Evolutionary conservation across 1,140 invertebrate genomes (phyloP).

Genomic region (Achroia grisella): DNA sequence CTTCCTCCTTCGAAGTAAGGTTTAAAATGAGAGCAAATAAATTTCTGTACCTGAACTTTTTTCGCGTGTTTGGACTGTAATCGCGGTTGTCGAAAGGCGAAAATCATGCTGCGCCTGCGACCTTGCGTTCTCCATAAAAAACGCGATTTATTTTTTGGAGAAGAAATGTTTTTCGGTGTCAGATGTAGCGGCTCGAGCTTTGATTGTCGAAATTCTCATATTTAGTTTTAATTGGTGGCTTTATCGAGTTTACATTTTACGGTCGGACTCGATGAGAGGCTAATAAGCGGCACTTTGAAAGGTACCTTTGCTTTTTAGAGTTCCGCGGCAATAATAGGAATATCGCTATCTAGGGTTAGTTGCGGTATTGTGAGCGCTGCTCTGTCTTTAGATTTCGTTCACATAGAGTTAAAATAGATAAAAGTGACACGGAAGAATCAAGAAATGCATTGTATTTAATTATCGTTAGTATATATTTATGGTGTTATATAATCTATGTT

Average conservation of each 20-base stretch:
- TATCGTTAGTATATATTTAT: no score
- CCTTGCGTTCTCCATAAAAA: slow-evolving; percentile 60
- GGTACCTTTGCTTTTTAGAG: slow-evolving; percentile 65
- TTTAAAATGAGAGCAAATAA: slow-evolving; percentile 27
- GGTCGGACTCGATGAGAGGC: slow-evolving; percentile 71
- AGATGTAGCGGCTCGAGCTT: slow-evolving; percentile 68
- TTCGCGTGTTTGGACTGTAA: slow-evolving; percentile 17
- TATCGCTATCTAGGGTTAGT: slow-evolving; percentile 16
- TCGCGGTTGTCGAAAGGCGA: slow-evolving; percentile 54
- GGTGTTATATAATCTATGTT: no score
- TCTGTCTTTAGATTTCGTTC: no score
- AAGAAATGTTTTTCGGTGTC: slow-evolving; percentile 63
- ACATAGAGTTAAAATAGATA: no score
- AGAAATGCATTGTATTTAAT: no score
- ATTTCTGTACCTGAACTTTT: slow-evolving; percentile 14
- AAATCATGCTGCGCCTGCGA: slow-evolving; percentile 61
- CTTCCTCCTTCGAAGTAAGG: slow-evolving; percentile 28
- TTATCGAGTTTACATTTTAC: slow-evolving; percentile 74
- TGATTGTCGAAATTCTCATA: slow-evolving; percentile 72
- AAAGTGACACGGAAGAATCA: no score
- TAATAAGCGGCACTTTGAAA: slow-evolving; percentile 73
- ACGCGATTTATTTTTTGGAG: slow-evolving; percentile 64
- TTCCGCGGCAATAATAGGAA: slow-evolving; percentile 45
- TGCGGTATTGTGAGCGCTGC: no score
- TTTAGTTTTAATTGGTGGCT: slow-evolving; percentile 74